A percentile compares a stretch with the other conserved stretches of the same genome.
phyloP scores from a whole-genome alignment of 2,888 invertebrate species.

The Globia sparganii region DNA sequence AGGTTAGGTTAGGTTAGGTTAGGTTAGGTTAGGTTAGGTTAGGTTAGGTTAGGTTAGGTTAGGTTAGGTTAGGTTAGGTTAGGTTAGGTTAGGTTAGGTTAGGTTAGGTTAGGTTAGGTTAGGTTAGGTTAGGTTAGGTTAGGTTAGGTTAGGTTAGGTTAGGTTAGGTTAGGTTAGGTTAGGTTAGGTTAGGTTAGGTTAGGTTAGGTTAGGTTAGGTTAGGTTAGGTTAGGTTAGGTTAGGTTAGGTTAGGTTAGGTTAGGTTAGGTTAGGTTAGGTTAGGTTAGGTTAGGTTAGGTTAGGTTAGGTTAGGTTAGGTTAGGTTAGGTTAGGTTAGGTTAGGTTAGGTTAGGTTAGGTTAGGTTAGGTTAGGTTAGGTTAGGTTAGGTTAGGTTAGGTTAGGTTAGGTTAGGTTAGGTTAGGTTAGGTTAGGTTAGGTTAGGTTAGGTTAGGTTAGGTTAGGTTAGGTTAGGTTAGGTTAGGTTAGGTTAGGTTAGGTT shows the following conservation, averaged over 20 bases:
- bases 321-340: conserved; percentile 9
- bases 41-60: neutral
- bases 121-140: conserved; percentile 6
- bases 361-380: conserved; percentile 6
- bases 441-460: conserved; percentile 17
- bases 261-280: conserved; percentile 6
- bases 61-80: neutral
- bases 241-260: conserved; percentile 6
- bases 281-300: conserved; percentile 6
- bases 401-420: conserved; percentile 7
- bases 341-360: conserved; percentile 6
- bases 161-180: conserved; percentile 16
- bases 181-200: conserved; percentile 8
- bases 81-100: conserved; percentile 8
- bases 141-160: conserved; percentile 5
- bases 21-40: neutral
- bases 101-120: conserved; percentile 6
- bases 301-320: conserved; percentile 6
- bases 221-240: conserved; percentile 15
- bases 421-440: conserved; percentile 12
- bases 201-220: conserved; percentile 11
- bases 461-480: conserved; percentile 14
- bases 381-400: conserved; percentile 6
- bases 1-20: too few species aligned
- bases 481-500: conserved; percentile 7